Conservation (phyloP, 2,888 invertebrate species). For the Agonopterix alstromeriana region DNA sequence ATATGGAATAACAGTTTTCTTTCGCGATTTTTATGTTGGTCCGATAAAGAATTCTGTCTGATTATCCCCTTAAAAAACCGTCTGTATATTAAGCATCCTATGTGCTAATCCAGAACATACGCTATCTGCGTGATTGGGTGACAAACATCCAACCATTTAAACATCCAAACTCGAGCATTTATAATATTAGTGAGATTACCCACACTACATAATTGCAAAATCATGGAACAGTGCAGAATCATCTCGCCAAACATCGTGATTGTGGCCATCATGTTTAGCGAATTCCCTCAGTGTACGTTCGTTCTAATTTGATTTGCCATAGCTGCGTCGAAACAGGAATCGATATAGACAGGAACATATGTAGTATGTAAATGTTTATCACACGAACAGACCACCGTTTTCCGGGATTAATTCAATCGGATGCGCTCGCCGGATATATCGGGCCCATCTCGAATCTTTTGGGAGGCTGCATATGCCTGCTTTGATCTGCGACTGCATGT, state of each 20-base stretch:
- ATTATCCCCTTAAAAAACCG: no score
- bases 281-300: neutral
- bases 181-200: no score
- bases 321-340: conserved; percentile 1
- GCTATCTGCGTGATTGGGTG: no score
- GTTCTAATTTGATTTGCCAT: neutral
- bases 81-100: no score
- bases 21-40: no score
- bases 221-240: neutral
- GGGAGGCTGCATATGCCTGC: conserved; percentile 42
- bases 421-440: conserved; percentile 48
- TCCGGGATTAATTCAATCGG: conserved; percentile 67
- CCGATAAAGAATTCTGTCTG: no score
- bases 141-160: no score
- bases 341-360: conserved; percentile 6
- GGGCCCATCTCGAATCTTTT: conserved; percentile 42
- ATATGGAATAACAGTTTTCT: no score
- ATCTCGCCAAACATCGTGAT: no score
- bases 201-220: neutral
- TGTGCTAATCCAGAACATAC: no score
- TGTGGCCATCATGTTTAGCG: neutral
- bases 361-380: conserved; percentile 22
- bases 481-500: conserved; percentile 21
- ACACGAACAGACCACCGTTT: conserved; percentile 36
- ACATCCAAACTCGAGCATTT: no score